A percentile compares a stretch with the other conserved stretches of the same genome.
These are phyloP conservation scores for Drosophila neonasuta DNA, from an alignment of 2,888 invertebrate species.

Conservation along the genomic window DNA sequence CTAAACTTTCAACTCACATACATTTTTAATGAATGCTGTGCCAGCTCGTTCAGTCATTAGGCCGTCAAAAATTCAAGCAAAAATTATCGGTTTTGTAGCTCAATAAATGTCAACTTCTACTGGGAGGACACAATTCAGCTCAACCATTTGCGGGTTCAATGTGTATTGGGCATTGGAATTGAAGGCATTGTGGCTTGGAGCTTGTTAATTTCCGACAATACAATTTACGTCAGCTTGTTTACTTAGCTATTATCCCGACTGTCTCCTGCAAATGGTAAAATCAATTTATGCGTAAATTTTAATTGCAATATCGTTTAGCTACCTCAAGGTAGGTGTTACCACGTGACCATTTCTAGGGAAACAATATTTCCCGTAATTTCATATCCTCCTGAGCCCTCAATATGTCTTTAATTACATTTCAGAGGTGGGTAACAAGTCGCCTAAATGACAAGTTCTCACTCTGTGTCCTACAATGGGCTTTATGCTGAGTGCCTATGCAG, in stretches of 20 bases:
- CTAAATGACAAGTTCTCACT: slow-evolving; percentile 72
- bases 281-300: slow-evolving; percentile 66
- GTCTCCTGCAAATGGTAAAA: slow-evolving; percentile 63
- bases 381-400: not conserved
- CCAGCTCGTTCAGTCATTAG: slow-evolving; percentile 56
- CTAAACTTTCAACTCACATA: slow-evolving; percentile 48
- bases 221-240: slow-evolving; percentile 34
- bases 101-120: slow-evolving; percentile 57
- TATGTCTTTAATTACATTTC: slow-evolving; percentile 59
- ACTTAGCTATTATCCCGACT: slow-evolving; percentile 56
- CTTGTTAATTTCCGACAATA: slow-evolving; percentile 58
- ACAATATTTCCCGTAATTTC: slow-evolving; percentile 11
- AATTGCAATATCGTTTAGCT: slow-evolving; percentile 66
- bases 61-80: slow-evolving; percentile 54
- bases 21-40: slow-evolving; percentile 62
- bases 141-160: not conserved
- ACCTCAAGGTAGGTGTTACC: slow-evolving; percentile 41
- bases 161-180: not conserved
- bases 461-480: slow-evolving; percentile 10
- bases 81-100: slow-evolving; percentile 47
- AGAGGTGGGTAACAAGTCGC: slow-evolving; percentile 52
- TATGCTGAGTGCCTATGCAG: slow-evolving; percentile 13
- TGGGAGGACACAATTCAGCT: slow-evolving; percentile 2
- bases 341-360: slow-evolving; percentile 4
- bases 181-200: not conserved